Conservation (phyloP, 2,888 invertebrate species). For the Antheraea yamamai region DNA sequence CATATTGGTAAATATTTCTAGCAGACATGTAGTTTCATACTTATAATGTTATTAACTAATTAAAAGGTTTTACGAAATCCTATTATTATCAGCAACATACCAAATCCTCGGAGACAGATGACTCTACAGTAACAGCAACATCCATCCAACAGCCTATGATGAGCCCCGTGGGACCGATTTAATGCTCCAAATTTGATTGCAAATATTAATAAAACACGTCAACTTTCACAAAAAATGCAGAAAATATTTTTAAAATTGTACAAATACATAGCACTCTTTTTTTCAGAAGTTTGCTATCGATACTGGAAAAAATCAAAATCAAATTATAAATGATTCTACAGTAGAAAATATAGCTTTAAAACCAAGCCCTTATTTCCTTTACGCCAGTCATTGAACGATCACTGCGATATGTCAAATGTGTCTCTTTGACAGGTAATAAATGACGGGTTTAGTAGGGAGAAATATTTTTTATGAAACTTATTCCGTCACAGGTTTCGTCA, state of each 20-base stretch:
- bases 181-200: constrained; percentile 45
- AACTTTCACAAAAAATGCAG: constrained; percentile 7
- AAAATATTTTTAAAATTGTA: too few relatives aligned
- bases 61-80: too few relatives aligned
- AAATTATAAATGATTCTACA: background rate
- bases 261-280: too few relatives aligned
- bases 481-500: background rate
- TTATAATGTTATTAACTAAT: too few relatives aligned
- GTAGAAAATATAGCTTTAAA: background rate
- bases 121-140: background rate
- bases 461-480: background rate
- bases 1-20: too few relatives aligned
- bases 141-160: constrained; percentile 30
- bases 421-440: constrained; percentile 1
- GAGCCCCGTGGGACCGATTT: constrained; percentile 44
- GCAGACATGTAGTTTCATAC: too few relatives aligned
- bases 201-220: constrained; percentile 53
- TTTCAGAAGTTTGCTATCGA: too few relatives aligned
- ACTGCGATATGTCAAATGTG: constrained; percentile 12
- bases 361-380: constrained; percentile 22
- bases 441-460: background rate
- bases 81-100: background rate
- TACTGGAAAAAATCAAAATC: background rate
- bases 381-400: constrained; percentile 11
- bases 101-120: constrained; percentile 11